phyloP scores from a whole-genome alignment of 1,140 invertebrate genomes.

The Temnothorax longispinosus region DNA sequence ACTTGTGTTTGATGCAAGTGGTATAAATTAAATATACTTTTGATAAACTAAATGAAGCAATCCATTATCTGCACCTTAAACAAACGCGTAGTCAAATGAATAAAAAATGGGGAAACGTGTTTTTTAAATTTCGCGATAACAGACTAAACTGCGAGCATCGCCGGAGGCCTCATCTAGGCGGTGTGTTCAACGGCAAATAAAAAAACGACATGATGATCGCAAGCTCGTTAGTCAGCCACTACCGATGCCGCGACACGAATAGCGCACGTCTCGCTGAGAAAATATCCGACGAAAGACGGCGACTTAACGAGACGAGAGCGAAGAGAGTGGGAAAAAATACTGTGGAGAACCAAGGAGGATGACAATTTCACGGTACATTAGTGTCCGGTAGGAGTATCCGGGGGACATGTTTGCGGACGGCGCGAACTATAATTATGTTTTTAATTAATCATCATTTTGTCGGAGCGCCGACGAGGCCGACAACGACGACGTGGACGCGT shows the following conservation, averaged over 20 bases:
- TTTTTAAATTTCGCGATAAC: slow-evolving; percentile 1
- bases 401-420: slow-evolving; percentile 58
- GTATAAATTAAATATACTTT: not conserved
- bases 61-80: not conserved
- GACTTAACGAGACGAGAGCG: slow-evolving; percentile 59
- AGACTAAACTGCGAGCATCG: not conserved
- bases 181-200: slow-evolving; percentile 38
- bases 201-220: slow-evolving; percentile 23
- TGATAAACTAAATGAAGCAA: not conserved
- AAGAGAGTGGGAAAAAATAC: slow-evolving; percentile 42
- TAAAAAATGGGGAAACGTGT: not conserved
- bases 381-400: slow-evolving; percentile 68
- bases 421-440: slow-evolving; percentile 80
- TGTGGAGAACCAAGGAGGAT: slow-evolving; percentile 58
- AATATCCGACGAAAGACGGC: slow-evolving; percentile 59
- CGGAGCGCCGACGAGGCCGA: slow-evolving; percentile 48
- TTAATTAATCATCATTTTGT: slow-evolving; percentile 83
- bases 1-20: not conserved
- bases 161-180: slow-evolving; percentile 22
- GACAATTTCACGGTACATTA: slow-evolving; percentile 83
- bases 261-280: slow-evolving; percentile 33
- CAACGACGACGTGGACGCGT: slow-evolving; percentile 52
- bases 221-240: slow-evolving; percentile 66
- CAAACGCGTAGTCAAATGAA: slow-evolving; percentile 4
- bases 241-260: slow-evolving; percentile 59